Conservation (phyloP, 2,797 vertebrate species). For the Euthynnus affinis region DNA sequence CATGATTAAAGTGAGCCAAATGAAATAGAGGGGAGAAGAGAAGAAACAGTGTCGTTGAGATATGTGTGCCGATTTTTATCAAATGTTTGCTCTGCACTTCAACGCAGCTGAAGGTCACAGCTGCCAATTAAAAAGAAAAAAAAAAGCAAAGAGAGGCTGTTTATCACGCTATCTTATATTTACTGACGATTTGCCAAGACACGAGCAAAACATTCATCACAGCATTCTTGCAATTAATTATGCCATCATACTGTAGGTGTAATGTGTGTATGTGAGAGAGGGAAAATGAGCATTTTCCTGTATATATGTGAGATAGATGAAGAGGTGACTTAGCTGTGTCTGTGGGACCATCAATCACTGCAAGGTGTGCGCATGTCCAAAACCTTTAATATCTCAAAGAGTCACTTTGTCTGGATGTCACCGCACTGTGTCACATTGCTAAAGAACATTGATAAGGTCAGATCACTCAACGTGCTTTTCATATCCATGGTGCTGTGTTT, state of each 20-base stretch:
- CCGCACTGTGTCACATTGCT: conserved; percentile 56
- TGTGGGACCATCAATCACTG: conserved; percentile 56
- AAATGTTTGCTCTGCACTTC: conserved; percentile 64
- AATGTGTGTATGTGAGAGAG: background rate
- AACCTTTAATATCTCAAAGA: conserved; percentile 59
- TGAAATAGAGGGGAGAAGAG: conserved; percentile 53
- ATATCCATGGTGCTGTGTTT: conserved; percentile 53
- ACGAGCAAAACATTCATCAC: conserved; percentile 36
- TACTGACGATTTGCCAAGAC: conserved; percentile 16
- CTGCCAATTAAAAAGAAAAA: conserved; percentile 68
- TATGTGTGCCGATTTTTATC: conserved; percentile 55
- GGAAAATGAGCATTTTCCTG: conserved; percentile 24
- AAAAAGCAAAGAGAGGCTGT: conserved; percentile 23
- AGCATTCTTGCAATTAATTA: conserved; percentile 18
- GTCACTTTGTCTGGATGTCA: conserved; percentile 68
- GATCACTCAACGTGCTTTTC: conserved; percentile 36
- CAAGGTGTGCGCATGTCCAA: conserved; percentile 46
- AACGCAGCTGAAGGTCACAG: conserved; percentile 68
- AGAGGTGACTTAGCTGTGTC: conserved; percentile 36
- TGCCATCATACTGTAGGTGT: background rate
- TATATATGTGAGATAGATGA: conserved; percentile 35
- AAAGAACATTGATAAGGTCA: conserved; percentile 64
- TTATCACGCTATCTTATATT: conserved; percentile 50
- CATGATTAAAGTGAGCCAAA: conserved; percentile 75
- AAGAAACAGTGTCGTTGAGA: conserved; percentile 35